Evolutionary conservation across 2,888 invertebrate genomes (phyloP).

Genomic region (Caprella mutica): DNA sequence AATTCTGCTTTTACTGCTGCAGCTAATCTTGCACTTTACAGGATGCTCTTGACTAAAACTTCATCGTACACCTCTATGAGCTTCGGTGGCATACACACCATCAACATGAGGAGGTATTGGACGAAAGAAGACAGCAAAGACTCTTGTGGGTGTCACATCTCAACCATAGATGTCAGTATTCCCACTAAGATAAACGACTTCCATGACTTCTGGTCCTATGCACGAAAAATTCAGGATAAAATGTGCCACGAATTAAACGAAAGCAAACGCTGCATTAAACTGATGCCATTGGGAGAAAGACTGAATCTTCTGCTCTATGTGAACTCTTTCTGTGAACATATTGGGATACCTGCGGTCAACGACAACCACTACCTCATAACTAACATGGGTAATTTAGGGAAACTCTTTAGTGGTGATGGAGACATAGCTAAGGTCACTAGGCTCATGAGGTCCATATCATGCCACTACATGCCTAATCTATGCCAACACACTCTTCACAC

Average conservation of each 20-base stretch:
- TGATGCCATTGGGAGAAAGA: slow-evolving; percentile 27
- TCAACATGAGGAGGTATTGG: slow-evolving; percentile 34
- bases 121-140: slow-evolving; percentile 16
- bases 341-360: slow-evolving; percentile 23
- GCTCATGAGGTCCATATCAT: slow-evolving; percentile 31
- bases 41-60: slow-evolving; percentile 19
- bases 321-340: slow-evolving; percentile 17
- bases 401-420: slow-evolving; percentile 26
- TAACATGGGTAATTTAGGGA: slow-evolving; percentile 34
- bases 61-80: slow-evolving; percentile 4
- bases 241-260: slow-evolving; percentile 21
- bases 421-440: slow-evolving; percentile 26
- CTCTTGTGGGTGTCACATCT: slow-evolving; percentile 33
- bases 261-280: slow-evolving; percentile 19
- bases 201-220: slow-evolving; percentile 29
- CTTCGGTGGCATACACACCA: slow-evolving; percentile 28
- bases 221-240: slow-evolving; percentile 26
- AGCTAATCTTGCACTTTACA: slow-evolving; percentile 28
- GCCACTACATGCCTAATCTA: slow-evolving; percentile 34
- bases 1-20: slow-evolving; percentile 34
- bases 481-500: slow-evolving; percentile 35
- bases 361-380: slow-evolving; percentile 34
- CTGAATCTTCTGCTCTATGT: slow-evolving; percentile 16
- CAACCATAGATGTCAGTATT: slow-evolving; percentile 27
- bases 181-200: slow-evolving; percentile 15